Conservation (phyloP, 2,113 vertebrate genomes). For the Siphamia tubifer region DNA sequence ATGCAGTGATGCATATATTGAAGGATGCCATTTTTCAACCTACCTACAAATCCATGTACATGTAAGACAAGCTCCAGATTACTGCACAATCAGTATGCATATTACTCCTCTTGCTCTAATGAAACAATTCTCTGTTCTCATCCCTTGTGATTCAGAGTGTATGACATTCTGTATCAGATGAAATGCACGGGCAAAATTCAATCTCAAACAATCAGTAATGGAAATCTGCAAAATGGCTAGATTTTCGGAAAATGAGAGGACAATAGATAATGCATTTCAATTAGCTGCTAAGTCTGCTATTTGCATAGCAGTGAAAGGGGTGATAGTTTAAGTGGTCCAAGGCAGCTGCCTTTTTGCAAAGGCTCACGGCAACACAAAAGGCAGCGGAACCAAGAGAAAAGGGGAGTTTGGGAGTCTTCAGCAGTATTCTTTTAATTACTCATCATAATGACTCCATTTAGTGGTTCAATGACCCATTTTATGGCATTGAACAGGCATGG, state of each 20-base stretch:
- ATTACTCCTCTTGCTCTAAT: constrained; percentile 28
- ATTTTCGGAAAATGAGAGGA: constrained; percentile 70
- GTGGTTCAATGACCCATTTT: constrained; percentile 83
- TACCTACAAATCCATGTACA: constrained; percentile 58
- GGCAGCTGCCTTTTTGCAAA: constrained; percentile 76
- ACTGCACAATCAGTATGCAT: constrained; percentile 55
- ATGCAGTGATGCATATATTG: constrained; percentile 1
- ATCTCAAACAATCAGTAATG: constrained; percentile 64
- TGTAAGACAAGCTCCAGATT: constrained; percentile 30
- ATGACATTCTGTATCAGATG: constrained; percentile 56
- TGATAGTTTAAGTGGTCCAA: constrained; percentile 71
- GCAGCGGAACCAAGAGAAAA: constrained; percentile 65
- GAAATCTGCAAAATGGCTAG: constrained; percentile 59
- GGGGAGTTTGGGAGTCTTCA: constrained; percentile 70
- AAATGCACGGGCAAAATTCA: constrained; percentile 56
- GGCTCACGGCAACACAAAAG: constrained; percentile 69
- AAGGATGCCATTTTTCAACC: constrained; percentile 40
- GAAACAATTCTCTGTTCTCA: constrained; percentile 43
- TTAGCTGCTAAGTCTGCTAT: constrained; percentile 71
- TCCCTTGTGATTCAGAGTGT: constrained; percentile 53
- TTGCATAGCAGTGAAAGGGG: constrained; percentile 77
- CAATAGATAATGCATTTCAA: constrained; percentile 75
- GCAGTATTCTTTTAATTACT: constrained; percentile 83
- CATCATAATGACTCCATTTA: constrained; percentile 86
- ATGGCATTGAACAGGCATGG: constrained; percentile 76